phyloP scores from a whole-genome alignment of 2,797 vertebrate genomes.

The Diglossa cyanea region DNA sequence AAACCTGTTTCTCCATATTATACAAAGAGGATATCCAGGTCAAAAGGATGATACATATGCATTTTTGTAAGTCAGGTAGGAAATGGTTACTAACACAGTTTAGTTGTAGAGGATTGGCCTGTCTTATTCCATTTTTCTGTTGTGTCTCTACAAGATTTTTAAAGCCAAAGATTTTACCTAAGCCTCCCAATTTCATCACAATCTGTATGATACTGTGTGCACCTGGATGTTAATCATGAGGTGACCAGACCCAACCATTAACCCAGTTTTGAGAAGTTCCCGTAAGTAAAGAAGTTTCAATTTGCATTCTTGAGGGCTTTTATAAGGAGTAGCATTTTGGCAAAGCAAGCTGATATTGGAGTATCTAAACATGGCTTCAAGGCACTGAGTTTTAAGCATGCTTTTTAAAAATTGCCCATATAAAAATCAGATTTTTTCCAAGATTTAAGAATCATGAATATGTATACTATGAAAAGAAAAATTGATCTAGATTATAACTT shows the following conservation, averaged over 20 bases:
- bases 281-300: neutral
- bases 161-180: neutral
- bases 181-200: neutral
- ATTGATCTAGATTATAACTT: neutral
- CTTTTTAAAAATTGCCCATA: neutral
- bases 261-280: neutral
- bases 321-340: neutral
- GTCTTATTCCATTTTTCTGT: neutral
- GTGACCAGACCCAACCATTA: neutral
- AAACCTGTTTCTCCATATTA: neutral
- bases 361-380: neutral
- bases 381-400: neutral
- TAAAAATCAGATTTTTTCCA: neutral
- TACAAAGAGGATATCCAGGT: neutral
- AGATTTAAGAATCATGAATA: neutral
- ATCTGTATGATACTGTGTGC: neutral
- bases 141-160: neutral
- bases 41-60: neutral
- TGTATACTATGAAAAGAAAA: neutral
- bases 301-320: neutral
- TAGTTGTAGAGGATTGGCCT: neutral
- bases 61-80: neutral
- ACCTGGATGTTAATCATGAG: neutral
- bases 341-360: neutral
- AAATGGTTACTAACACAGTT: neutral